Percentiles rank a stretch among this genome's conserved stretches.
phyloP scores from a whole-genome alignment of 2,113 vertebrate species.

The Heteronetta atricapilla region DNA sequence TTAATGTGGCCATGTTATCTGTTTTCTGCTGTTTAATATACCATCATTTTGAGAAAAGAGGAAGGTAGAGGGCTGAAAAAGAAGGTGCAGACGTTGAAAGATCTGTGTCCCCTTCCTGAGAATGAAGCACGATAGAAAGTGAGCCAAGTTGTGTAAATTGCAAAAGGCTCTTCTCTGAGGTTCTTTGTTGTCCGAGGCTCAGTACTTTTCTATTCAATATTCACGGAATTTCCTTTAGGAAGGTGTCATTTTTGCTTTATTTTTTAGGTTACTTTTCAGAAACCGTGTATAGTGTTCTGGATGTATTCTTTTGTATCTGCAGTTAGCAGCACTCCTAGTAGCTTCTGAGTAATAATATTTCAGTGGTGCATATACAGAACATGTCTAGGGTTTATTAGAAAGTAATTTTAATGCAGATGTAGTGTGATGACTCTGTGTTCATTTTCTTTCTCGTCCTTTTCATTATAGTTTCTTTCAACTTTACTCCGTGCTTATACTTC shows the following conservation, averaged over 20 bases:
- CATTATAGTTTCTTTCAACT: neutral
- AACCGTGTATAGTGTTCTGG: neutral
- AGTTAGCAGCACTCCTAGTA: neutral
- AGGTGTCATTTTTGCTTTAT: neutral
- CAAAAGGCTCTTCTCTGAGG: neutral
- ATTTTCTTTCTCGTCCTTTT: neutral
- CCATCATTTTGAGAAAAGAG: neutral
- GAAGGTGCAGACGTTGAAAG: neutral
- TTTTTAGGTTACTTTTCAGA: slow-evolving; percentile 8
- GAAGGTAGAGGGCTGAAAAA: neutral
- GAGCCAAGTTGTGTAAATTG: neutral
- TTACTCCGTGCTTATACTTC: neutral
- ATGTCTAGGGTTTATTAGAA: neutral
- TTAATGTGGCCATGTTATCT: neutral
- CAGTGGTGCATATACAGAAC: neutral
- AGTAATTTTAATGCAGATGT: neutral
- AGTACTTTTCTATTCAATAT: neutral
- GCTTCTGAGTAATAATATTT: neutral
- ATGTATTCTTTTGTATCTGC: neutral
- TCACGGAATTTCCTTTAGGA: neutral
- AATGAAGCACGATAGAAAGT: neutral
- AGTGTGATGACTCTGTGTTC: neutral
- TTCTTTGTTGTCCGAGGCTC: neutral
- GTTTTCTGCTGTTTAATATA: neutral
- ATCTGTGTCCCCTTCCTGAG: neutral